A percentile compares a stretch with the other conserved stretches of the same genome.
phyloP scores from a whole-genome alignment of 2,113 vertebrate species.

The Rallus limicola region DNA sequence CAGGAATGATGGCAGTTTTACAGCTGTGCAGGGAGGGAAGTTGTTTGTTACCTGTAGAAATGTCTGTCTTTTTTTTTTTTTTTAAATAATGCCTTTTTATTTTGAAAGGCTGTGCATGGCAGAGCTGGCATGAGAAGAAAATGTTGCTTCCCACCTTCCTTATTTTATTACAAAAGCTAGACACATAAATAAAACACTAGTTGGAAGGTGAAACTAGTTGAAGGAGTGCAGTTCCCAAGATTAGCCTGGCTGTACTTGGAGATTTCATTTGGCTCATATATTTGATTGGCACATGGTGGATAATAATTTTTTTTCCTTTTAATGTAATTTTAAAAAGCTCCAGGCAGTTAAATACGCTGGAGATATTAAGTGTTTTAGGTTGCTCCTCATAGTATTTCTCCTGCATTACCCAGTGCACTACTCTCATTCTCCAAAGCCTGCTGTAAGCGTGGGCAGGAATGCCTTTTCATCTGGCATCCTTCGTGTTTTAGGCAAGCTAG shows the following conservation, averaged over 20 bases:
- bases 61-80: not conserved
- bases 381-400: not conserved
- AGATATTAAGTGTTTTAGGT: not conserved
- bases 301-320: not conserved
- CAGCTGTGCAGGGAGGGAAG: not conserved
- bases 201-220: not conserved
- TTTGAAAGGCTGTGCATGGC: not conserved
- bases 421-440: not conserved
- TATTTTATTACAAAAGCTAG: conserved; percentile 4
- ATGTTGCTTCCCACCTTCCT: not conserved
- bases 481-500: not conserved
- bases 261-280: not conserved
- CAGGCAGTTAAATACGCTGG: not conserved
- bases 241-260: not conserved
- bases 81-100: not conserved
- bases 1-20: not conserved
- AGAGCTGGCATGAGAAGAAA: not conserved
- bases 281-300: not conserved
- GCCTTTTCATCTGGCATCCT: not conserved
- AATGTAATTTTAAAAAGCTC: not conserved
- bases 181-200: not conserved
- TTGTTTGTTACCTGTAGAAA: not conserved
- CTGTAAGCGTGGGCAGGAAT: not conserved
- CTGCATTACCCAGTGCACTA: not conserved
- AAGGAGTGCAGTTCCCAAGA: not conserved